These are phyloP conservation scores for Diabrotica balteata DNA, from an alignment of 2,888 invertebrate genomes.

Conservation along the genomic window DNA sequence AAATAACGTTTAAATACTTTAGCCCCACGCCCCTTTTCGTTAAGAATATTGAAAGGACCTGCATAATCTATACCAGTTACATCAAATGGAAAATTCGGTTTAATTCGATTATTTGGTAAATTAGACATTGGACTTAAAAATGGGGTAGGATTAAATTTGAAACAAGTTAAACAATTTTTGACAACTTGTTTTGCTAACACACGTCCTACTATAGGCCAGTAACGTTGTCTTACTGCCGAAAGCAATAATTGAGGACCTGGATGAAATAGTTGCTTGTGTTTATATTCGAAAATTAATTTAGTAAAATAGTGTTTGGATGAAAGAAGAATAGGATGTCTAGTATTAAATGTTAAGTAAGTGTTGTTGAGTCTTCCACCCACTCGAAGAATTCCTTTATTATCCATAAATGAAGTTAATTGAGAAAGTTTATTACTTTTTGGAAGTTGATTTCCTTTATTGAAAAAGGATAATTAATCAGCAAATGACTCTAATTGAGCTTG, in stretches of 20 bases:
- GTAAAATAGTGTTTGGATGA: slow-evolving; percentile 32
- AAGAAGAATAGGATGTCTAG: slow-evolving; percentile 38
- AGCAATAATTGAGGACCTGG: too few relatives aligned
- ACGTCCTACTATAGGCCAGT: too few relatives aligned
- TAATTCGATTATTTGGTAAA: too few relatives aligned
- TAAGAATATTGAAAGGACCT: background rate
- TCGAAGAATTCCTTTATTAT: slow-evolving; percentile 29
- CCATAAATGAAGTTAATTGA: slow-evolving; percentile 33
- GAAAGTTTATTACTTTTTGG: slow-evolving; percentile 9
- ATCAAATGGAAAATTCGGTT: too few relatives aligned
- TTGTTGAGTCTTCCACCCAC: slow-evolving; percentile 35
- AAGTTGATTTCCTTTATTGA: background rate
- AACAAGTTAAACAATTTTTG: too few relatives aligned
- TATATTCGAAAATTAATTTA: slow-evolving; percentile 31
- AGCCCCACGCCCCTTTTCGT: background rate
- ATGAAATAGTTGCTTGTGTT: too few relatives aligned
- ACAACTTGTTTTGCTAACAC: too few relatives aligned
- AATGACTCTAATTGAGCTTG: background rate
- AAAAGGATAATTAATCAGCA: background rate
- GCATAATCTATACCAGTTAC: background rate
- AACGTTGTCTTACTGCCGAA: too few relatives aligned
- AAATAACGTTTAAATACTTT: background rate
- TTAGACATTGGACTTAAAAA: slow-evolving; percentile 8
- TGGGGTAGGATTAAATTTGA: too few relatives aligned
- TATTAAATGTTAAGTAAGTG: slow-evolving; percentile 22